A percentile compares a stretch with the other conserved stretches of the same genome.
Evolutionary conservation across 2,113 vertebrate species (phyloP).

Genomic region (Hystrix brachyura): DNA sequence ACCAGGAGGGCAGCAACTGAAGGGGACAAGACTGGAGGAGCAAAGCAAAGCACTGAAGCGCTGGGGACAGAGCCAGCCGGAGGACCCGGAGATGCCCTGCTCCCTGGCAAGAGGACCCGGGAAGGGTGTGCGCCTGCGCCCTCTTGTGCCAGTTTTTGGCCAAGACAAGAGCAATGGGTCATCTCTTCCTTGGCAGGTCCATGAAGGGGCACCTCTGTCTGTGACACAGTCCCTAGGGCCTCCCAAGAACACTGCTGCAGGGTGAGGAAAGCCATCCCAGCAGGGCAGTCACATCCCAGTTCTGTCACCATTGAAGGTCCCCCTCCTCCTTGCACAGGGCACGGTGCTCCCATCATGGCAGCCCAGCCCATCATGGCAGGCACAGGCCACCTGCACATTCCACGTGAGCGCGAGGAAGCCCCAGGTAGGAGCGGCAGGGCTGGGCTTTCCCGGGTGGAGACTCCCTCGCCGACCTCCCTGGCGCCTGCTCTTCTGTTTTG

Average conservation of each 20-base stretch:
- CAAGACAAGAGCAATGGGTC: not conserved
- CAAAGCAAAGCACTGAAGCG: slow-evolving; percentile 58
- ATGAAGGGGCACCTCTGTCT: not conserved
- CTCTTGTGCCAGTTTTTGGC: not conserved
- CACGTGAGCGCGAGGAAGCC: not conserved
- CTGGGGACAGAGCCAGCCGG: fast-evolving
- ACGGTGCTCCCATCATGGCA: not conserved
- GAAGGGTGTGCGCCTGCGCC: not conserved
- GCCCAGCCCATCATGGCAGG: too few relatives aligned
- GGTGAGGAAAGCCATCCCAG: not conserved
- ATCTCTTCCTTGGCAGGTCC: not conserved
- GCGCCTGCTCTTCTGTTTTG: not conserved
- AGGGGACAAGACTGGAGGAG: slow-evolving; percentile 38
- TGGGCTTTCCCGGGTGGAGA: not conserved
- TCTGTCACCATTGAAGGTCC: not conserved
- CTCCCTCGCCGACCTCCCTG: not conserved
- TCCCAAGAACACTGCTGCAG: not conserved
- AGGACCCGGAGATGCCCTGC: fast-evolving
- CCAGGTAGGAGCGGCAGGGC: not conserved
- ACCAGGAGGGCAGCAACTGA: slow-evolving; percentile 51
- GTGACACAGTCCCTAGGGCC: fast-evolving
- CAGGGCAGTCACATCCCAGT: too few relatives aligned
- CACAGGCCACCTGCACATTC: not conserved
- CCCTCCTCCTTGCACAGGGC: not conserved
- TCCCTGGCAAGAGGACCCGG: not conserved